Conservation (phyloP, 2,113 vertebrate species). For the Pelvicachromis taeniatus region DNA sequence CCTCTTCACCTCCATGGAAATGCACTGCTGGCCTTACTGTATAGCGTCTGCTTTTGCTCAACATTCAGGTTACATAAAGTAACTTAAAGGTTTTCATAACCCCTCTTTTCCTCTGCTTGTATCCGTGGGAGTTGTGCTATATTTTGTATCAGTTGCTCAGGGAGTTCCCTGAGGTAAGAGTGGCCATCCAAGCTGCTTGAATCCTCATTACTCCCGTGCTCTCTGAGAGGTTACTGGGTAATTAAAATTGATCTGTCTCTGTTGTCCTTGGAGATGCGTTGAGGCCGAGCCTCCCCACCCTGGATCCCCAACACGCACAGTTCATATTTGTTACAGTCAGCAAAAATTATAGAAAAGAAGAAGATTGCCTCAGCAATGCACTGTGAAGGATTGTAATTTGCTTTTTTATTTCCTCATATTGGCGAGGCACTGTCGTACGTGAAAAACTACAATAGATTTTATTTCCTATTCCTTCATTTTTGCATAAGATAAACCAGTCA, state of each 20-base stretch:
- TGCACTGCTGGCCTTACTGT: background rate
- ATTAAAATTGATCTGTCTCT: conserved; percentile 65
- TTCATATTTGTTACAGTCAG: background rate
- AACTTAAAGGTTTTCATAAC: conserved; percentile 26
- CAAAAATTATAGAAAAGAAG: background rate
- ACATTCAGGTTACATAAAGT: background rate
- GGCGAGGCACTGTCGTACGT: background rate
- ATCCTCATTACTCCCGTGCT: conserved; percentile 47
- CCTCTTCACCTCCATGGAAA: conserved; percentile 44
- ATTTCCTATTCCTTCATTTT: background rate
- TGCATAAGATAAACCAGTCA: background rate
- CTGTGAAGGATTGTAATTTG: background rate
- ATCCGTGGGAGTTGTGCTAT: conserved; percentile 13
- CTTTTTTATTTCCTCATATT: background rate
- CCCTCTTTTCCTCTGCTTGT: background rate
- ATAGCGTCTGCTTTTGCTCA: background rate
- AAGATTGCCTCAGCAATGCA: background rate
- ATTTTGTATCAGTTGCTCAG: background rate
- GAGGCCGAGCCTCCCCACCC: background rate
- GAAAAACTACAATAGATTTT: background rate
- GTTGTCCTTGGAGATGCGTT: background rate
- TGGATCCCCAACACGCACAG: background rate
- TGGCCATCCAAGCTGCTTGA: conserved; percentile 33
- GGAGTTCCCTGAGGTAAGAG: conserved; percentile 29
- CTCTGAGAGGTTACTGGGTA: conserved; percentile 27